Percentiles rank a stretch among this genome's conserved stretches.
Evolutionary conservation across 2,797 vertebrate genomes (phyloP).

Genomic region (Neostethus bicornis): DNA sequence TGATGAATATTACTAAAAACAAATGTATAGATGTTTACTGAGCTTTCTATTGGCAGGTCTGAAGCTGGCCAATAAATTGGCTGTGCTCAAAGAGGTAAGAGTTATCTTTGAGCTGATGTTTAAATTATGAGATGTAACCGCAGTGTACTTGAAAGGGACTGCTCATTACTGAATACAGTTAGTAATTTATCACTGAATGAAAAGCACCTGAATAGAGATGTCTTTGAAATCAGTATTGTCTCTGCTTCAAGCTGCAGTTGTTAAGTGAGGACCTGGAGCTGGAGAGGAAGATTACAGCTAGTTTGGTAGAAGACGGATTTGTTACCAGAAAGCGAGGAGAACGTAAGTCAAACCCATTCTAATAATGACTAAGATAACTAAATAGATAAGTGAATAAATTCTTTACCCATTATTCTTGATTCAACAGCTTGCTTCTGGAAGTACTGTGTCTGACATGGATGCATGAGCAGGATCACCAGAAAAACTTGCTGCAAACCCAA

Average conservation of each 20-base stretch:
- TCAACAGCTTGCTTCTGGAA: constrained; percentile 84
- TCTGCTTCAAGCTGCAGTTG: constrained; percentile 61
- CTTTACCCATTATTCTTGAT: too few relatives aligned
- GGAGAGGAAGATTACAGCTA: constrained; percentile 67
- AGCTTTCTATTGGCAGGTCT: constrained; percentile 57
- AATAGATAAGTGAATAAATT: too few relatives aligned
- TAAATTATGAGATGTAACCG: not conserved
- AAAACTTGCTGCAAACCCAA: constrained; percentile 70
- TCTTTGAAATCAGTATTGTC: constrained; percentile 30
- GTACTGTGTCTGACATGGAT: constrained; percentile 79
- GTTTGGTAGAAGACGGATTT: constrained; percentile 63
- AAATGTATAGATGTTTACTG: constrained; percentile 5
- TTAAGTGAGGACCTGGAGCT: constrained; percentile 70
- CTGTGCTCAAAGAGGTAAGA: constrained; percentile 76
- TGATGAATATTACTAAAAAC: not conserved
- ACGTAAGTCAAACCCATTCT: constrained; percentile 56
- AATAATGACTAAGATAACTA: not conserved
- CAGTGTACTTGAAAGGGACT: not conserved
- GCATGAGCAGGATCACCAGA: constrained; percentile 35
- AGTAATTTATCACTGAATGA: constrained; percentile 9
- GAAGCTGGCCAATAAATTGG: constrained; percentile 66
- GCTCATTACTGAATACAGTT: not conserved
- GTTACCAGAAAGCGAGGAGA: constrained; percentile 73
- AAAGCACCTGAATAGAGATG: not conserved
- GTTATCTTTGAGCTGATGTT: not conserved